Evolutionary conservation across 2,113 vertebrate genomes (phyloP), one percentile per base, ranked within the genome.

Genomic region (Lathamus discolor): DNA sequence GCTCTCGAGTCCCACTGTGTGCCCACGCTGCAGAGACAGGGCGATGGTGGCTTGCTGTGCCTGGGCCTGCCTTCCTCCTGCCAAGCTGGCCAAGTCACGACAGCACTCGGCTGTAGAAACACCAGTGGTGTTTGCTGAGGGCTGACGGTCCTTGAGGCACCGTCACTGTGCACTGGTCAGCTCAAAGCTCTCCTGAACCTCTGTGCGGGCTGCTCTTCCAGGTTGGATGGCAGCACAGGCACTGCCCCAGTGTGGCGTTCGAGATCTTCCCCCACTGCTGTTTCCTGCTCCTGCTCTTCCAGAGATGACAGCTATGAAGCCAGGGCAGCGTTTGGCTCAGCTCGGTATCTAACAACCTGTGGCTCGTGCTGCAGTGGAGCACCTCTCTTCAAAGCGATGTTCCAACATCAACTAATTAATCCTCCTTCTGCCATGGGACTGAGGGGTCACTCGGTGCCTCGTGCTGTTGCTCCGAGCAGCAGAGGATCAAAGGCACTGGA

Each of bases 11-110:
- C 54, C 49, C 19, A 5, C 29, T 1, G 0, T 7, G 35, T 57
- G 35, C 23, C 63, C 13, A 23, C n/a, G 3, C 8, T 37, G 52
- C 14, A 16, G 37, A 4, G 39, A n/a, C 0, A 2, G 35, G 64
- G 41, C 25, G 46, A 44, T 0, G 1, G 35, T 51, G 48, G 46
- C 0, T 0, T 41, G 17, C 79, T 80, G 69, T 0, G 0, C 15
- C 44, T n/a, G 27, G 23, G 15, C 29, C 33, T 84, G 64, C 49
- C 62, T 92, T 49, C 39, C 57, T 93, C 31, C 48, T 9, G 5
- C 19, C 37, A 35, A 9, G 48, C 35, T 22, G 51, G 5, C 54
- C 28, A 1, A 49, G 35, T 17, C 3, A 0, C 23, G 1, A 0
- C 59, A 52, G 54, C 2, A 3, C 29, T 77, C 0, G 0, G 28